A percentile compares a stretch with the other conserved stretches of the same genome.
These are phyloP conservation scores for Sinelater perroti DNA, from an alignment of 2,888 invertebrate genomes.

Conservation along the genomic window DNA sequence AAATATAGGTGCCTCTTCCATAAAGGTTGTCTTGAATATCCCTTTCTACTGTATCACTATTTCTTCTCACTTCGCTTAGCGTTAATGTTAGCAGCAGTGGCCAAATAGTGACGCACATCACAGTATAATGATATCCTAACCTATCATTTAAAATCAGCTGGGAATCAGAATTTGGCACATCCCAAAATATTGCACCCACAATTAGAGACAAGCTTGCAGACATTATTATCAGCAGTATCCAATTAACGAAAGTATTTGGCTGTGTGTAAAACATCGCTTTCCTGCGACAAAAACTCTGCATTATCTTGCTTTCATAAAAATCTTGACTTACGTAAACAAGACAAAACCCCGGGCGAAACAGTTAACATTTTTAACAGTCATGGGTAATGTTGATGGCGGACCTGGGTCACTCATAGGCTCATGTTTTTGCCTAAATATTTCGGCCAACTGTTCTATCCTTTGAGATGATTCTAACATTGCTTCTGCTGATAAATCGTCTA, in stretches of 20 bases:
- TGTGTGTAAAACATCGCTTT: conserved; percentile 82
- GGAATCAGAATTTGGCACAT: conserved; percentile 79
- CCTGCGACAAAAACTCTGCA: conserved; percentile 51
- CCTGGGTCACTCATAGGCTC: conserved; percentile 74
- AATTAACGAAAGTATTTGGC: conserved; percentile 81
- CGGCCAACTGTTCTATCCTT: conserved; percentile 88
- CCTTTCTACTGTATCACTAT: conserved; percentile 74
- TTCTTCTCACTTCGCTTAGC: conserved; percentile 65
- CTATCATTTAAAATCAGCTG: conserved; percentile 79
- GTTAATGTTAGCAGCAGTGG: conserved; percentile 76
- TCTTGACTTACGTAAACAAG: conserved; percentile 65
- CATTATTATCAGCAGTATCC: conserved; percentile 80
- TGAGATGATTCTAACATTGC: conserved; percentile 95
- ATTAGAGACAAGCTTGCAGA: conserved; percentile 84
- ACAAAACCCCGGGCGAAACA: conserved; percentile 77
- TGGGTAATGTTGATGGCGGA: conserved; percentile 79
- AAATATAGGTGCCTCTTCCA: conserved; percentile 78
- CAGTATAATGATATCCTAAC: conserved; percentile 86
- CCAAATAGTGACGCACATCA: conserved; percentile 81
- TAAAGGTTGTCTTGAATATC: conserved; percentile 85
- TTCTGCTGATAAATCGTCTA: conserved; percentile 92
- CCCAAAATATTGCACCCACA: conserved; percentile 90
- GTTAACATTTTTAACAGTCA: conserved; percentile 71
- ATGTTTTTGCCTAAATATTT: conserved; percentile 78
- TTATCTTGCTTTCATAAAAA: not conserved